phyloP scores from a whole-genome alignment of 2,888 invertebrate species.

The Lacanobia oleracea region DNA sequence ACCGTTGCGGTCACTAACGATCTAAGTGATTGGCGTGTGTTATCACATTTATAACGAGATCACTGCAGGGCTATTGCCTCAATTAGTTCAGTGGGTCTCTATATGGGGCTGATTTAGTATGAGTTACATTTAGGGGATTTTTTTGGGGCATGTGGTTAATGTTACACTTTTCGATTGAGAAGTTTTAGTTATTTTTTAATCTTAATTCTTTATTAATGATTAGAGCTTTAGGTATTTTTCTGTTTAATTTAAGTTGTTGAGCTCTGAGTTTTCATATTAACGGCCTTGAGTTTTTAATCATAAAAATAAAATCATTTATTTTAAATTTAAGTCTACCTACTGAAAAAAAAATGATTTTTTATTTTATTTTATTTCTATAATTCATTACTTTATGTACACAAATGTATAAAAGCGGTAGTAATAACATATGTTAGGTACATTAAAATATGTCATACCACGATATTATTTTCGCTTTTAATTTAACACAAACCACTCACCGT shows the following conservation, averaged over 20 bases:
- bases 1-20: conserved; percentile 62
- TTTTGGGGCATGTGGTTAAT: background rate
- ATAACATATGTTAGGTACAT: background rate
- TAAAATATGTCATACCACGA: background rate
- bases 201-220: no score
- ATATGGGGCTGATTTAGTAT: conserved; percentile 26
- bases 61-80: conserved; percentile 52
- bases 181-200: no score
- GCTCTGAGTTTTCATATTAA: no score
- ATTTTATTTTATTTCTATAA: no score
- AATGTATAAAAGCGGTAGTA: background rate
- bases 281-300: no score
- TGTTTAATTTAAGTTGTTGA: no score
- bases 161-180: background rate
- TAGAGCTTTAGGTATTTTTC: no score
- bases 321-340: no score
- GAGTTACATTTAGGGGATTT: background rate
- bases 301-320: no score
- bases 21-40: conserved; percentile 68
- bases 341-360: no score
- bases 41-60: conserved; percentile 67
- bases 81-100: conserved; percentile 47
- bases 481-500: conserved; percentile 11
- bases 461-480: background rate
- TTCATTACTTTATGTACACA: background rate